Base-by-base conservation (phyloP, 1,140 invertebrate species). In the Drosophila kepulauana region DNA sequence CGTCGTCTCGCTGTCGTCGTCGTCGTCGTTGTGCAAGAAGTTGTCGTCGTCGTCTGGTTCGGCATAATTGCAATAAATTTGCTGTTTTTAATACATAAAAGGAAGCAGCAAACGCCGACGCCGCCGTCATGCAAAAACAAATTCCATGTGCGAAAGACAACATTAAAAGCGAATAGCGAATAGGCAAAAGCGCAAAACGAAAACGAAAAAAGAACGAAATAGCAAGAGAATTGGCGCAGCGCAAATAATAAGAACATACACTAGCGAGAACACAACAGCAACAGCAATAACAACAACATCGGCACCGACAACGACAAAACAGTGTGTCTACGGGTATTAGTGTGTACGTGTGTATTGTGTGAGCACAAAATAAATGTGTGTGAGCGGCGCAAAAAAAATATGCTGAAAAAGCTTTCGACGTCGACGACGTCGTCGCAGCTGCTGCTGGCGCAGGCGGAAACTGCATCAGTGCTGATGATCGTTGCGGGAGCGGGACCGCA, bases 321-420 rank as follows among this genome's bases (percentile, higher is more conserved):
- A 81, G 33, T 58, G 80, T 69, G 75, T 68, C 79, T 65, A 66
- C 61, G 20, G 20, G 20, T 25, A 25, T 25, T 25, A 25, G 65
- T 45, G 43, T 69, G 48, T 43, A 56, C 35, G 35, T 38, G 35
- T 38, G 7, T 33, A 33, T 33, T 63, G 64, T 54, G 61, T 61
- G 59, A 52, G 66, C 67, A 56, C 70, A 61, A 73, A 25, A 33
- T 33, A 33, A 33, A 66, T 61, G 66, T 75, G 76, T 54, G 63
- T 75, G 73, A 59, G 73, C 46, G 59, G 43, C 48, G 58, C 62
- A 51, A 62, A 73, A 54, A 70, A 74, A 78, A 85, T 78, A 85
- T 82, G 77, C 77, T 85, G 46, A 85, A 89, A 87, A 80, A 87
- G 82, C 82, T 79, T 72, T 79, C 68, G 74, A 61, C 59, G 46